phyloP scores from a whole-genome alignment of 2,113 vertebrate genomes.

The Podilymbus podiceps region DNA sequence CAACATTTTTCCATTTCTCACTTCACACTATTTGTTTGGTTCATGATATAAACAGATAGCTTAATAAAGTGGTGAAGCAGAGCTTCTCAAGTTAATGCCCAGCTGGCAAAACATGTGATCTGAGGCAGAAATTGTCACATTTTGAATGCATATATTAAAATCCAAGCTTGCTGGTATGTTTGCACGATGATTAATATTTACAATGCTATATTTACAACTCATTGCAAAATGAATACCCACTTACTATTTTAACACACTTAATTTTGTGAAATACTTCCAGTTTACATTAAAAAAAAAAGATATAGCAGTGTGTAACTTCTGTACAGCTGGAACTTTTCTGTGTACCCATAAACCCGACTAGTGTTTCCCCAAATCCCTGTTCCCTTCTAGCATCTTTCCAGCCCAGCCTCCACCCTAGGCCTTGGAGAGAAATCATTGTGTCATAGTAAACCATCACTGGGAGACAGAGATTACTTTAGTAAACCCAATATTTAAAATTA shows the following conservation, averaged over 20 bases:
- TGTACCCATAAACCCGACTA: background rate
- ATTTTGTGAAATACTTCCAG: background rate
- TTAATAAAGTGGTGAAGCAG: background rate
- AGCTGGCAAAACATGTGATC: background rate
- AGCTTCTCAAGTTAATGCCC: background rate
- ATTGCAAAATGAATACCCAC: background rate
- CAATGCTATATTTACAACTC: background rate
- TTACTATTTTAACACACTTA: background rate
- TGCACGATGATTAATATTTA: background rate
- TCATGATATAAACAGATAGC: background rate
- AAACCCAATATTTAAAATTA: slow-evolving; percentile 56
- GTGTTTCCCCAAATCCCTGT: background rate
- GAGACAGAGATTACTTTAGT: slow-evolving; percentile 46
- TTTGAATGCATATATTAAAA: background rate
- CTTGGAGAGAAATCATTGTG: background rate
- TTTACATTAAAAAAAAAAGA: accelerated
- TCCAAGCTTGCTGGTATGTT: background rate
- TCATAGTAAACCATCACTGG: background rate
- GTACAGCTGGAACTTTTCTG: background rate
- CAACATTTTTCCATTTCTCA: background rate
- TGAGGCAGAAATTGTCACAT: background rate
- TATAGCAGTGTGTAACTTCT: background rate
- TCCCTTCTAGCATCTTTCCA: background rate
- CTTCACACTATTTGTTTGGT: background rate
- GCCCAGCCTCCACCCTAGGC: background rate